phyloP scores from a whole-genome alignment of 2,888 invertebrate species.

The Gnatocerus cornutus region DNA sequence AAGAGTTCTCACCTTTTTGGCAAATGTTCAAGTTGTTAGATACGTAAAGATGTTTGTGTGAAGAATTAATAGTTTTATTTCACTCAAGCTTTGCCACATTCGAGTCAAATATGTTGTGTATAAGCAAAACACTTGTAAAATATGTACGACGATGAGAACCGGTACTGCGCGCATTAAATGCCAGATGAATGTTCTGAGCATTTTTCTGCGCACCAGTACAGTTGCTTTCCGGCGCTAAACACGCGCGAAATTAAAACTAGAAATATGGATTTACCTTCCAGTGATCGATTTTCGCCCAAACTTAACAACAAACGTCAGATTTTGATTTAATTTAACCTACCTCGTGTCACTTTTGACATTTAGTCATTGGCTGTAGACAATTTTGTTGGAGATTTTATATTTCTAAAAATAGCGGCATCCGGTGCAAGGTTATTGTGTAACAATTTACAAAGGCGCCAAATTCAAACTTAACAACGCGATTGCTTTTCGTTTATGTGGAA shows the following conservation, averaged over 20 bases:
- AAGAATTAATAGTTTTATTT: constrained; percentile 53
- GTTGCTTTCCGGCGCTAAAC: constrained; percentile 14
- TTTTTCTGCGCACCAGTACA: constrained; percentile 26
- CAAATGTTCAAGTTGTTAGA: constrained; percentile 60
- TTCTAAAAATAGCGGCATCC: background rate
- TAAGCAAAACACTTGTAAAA: constrained; percentile 59
- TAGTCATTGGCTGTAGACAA: background rate
- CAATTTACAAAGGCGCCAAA: background rate
- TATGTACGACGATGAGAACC: constrained; percentile 59
- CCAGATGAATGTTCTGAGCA: constrained; percentile 52
- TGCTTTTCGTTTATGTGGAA: too few species aligned
- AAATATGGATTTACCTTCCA: background rate
- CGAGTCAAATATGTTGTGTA: constrained; percentile 62
- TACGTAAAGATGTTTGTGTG: constrained; percentile 55
- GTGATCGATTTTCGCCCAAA: background rate
- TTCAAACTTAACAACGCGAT: background rate
- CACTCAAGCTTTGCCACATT: constrained; percentile 64
- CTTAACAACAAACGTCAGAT: too few species aligned
- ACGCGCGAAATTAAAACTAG: constrained; percentile 22
- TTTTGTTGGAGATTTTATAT: background rate
- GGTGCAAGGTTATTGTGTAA: constrained; percentile 7
- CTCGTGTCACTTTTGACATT: background rate
- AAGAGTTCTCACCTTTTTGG: constrained; percentile 58
- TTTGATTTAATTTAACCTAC: background rate
- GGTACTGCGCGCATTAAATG: constrained; percentile 65